These are phyloP conservation scores for Suncus etruscus DNA, from an alignment of 2,113 vertebrate species.

Conservation along the genomic window DNA sequence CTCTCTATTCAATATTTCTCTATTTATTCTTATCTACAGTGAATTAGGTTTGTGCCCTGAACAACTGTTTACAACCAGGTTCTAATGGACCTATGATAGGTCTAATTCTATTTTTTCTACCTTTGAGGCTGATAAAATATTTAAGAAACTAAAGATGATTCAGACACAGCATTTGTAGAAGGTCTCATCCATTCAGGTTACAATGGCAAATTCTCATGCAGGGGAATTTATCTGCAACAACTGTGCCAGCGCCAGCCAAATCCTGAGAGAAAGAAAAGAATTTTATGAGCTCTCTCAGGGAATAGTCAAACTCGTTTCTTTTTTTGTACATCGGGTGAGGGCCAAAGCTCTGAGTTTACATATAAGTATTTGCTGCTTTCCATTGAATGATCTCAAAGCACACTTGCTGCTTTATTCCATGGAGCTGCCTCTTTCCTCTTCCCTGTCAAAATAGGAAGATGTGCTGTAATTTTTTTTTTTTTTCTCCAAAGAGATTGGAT, in stretches of 20 bases:
- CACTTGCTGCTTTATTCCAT: slow-evolving; percentile 49
- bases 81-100: neutral
- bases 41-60: neutral
- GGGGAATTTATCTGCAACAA: neutral
- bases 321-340: slow-evolving; percentile 37
- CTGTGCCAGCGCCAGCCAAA: slow-evolving; percentile 38
- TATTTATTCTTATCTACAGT: neutral
- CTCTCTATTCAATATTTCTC: neutral
- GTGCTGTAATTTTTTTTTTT: slow-evolving; percentile 63
- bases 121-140: slow-evolving; percentile 33
- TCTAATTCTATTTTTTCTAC: slow-evolving; percentile 47
- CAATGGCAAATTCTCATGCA: slow-evolving; percentile 42
- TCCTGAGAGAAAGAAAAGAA: slow-evolving; percentile 48
- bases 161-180: neutral
- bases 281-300: slow-evolving; percentile 5
- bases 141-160: slow-evolving; percentile 48
- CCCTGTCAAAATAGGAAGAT: slow-evolving; percentile 67
- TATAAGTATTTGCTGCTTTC: slow-evolving; percentile 23
- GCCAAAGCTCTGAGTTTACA: slow-evolving; percentile 29
- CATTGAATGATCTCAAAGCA: slow-evolving; percentile 15
- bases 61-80: neutral
- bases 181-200: neutral
- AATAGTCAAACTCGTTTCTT: slow-evolving; percentile 55
- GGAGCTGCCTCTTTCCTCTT: slow-evolving; percentile 43
- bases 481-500: neutral